phyloP scores from a whole-genome alignment of 2,113 vertebrate species.

The Zosterops japonicus region DNA sequence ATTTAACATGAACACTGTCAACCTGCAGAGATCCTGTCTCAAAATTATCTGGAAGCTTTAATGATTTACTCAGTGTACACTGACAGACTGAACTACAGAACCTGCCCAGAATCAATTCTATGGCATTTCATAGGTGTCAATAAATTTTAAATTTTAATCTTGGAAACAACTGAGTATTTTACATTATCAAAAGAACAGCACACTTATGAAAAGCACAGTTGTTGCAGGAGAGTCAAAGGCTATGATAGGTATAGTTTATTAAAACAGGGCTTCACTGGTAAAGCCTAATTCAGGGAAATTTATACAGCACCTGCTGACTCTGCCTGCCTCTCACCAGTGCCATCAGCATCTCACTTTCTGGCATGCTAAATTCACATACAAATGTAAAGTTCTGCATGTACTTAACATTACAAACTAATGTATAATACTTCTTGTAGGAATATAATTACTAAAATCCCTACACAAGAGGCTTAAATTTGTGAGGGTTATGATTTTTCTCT shows the following conservation, averaged over 20 bases:
- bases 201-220: neutral
- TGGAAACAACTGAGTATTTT: conserved; percentile 1
- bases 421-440: neutral
- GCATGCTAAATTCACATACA: neutral
- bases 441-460: neutral
- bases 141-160: conserved; percentile 47
- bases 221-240: neutral
- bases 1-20: conserved; percentile 8
- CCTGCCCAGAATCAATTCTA: conserved; percentile 3
- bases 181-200: neutral
- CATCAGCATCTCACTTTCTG: conserved; percentile 14
- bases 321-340: neutral
- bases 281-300: conserved; percentile 24
- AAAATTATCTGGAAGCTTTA: conserved; percentile 26
- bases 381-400: neutral
- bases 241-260: neutral
- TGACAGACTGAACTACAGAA: conserved; percentile 26
- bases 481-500: neutral
- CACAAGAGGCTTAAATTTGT: neutral
- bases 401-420: neutral
- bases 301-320: conserved; percentile 14
- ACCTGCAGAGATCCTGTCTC: neutral
- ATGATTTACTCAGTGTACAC: conserved; percentile 37
- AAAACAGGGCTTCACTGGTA: neutral
- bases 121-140: neutral